phyloP scores from a whole-genome alignment of 2,113 vertebrate species.

The Pelecanus crispus region DNA sequence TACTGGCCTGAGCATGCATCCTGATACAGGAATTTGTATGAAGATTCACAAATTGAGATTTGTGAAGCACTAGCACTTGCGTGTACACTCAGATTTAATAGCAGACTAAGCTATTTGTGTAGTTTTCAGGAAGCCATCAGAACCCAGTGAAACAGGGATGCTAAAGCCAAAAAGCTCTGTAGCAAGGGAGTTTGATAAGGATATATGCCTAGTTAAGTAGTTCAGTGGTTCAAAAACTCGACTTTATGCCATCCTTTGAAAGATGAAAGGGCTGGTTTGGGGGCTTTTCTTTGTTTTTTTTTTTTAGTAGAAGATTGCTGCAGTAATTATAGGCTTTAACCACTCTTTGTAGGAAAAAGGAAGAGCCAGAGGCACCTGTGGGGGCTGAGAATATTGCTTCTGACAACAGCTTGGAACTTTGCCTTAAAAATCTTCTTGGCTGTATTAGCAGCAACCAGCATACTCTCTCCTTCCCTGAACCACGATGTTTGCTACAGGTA shows the following conservation, averaged over 20 bases:
- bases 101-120: background rate
- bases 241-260: background rate
- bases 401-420: background rate
- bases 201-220: rapidly evolving
- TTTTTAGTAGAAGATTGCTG: background rate
- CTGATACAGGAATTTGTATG: background rate
- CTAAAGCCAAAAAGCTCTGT: background rate
- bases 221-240: background rate
- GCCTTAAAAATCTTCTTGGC: background rate
- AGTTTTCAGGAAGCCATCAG: background rate
- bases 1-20: background rate
- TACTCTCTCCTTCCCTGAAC: background rate
- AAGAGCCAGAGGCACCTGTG: background rate
- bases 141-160: background rate
- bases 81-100: background rate
- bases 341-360: background rate
- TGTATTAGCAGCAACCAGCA: background rate
- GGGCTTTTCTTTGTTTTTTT: background rate
- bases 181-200: background rate
- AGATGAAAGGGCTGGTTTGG: background rate
- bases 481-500: background rate
- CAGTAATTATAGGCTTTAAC: background rate
- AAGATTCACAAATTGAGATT: no score
- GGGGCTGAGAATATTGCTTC: background rate
- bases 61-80: background rate